Evolutionary conservation across 2,888 invertebrate genomes (phyloP), one percentile per base, ranked within the genome.

Genomic region (Chrysodeixis includens): DNA sequence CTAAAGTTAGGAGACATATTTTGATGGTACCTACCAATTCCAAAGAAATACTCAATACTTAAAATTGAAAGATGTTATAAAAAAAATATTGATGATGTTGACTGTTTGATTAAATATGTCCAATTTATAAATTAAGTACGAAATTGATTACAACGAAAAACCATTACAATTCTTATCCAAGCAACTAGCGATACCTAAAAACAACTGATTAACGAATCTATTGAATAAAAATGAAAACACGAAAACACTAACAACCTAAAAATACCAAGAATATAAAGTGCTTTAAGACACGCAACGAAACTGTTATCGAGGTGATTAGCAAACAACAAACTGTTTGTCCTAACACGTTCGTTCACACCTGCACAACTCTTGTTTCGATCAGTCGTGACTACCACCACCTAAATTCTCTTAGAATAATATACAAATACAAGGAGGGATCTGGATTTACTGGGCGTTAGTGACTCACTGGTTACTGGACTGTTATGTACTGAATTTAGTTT

Each of bases 321-420:
- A 26, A 67, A 67, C 63, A 63, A 68, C 66, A 73, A 73, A 59
- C 62, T 20, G 40, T 61, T 62, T 69, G 71, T 74, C 62, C 62
- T 74, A 66, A 74, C 66, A 58, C 32, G 7, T 22, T 44, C 22
- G 12, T 14, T 68, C 55, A 59, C 79, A 64, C 62, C 53, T 51
- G 60, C 22, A 4, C 8, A 22, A 16, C 4, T 67, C 75, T 72
- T 78, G 81, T 30, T 79, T 81, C 54, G 35, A 62, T 79, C 79
- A 71, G 66, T 67, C 61, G 69, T 57, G 71, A 66, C 72, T 62
- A 56, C 40, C 58, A 67, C 74, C 71, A 70, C 65, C 62, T 62
- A 76, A 22, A 52, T 61, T 61, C 18, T 20, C n/a, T 55, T 69
- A 30, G 20, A 35, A 69, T 66, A 76, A 77, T 61, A 72, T 69